Evolutionary conservation across 2,888 invertebrate species (phyloP).

Genomic region (Malacosoma neustria): DNA sequence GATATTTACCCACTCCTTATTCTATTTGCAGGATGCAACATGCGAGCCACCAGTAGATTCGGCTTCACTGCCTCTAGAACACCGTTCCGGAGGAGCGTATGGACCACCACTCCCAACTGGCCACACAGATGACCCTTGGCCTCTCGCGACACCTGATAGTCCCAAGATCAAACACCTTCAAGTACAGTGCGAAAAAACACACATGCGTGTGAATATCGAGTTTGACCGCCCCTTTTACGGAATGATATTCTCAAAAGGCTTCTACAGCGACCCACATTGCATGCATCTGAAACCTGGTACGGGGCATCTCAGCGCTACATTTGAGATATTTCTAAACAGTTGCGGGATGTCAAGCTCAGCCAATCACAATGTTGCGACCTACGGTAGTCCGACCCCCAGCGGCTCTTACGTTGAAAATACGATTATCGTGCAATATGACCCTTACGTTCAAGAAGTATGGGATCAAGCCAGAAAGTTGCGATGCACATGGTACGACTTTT

Average conservation of each 20-base stretch:
- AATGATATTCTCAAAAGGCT: constrained; percentile 96
- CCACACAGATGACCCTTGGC: constrained; percentile 90
- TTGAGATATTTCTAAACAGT: constrained; percentile 94
- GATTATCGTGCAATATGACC: constrained; percentile 95
- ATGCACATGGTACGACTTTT: constrained; percentile 97
- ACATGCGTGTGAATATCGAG: constrained; percentile 96
- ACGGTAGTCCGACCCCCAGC: constrained; percentile 91
- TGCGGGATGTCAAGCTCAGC: constrained; percentile 96
- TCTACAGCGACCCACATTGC: constrained; percentile 93
- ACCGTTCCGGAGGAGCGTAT: constrained; percentile 85
- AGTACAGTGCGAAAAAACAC: constrained; percentile 96
- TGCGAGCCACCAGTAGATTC: constrained; percentile 89
- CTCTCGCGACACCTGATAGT: constrained; percentile 89
- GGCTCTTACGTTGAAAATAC: constrained; percentile 96
- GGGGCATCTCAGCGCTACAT: constrained; percentile 92
- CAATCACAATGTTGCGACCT: constrained; percentile 88
- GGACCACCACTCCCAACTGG: constrained; percentile 78
- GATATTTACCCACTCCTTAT: constrained; percentile 3
- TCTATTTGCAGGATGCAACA: constrained; percentile 79
- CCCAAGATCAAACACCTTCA: constrained; percentile 95
- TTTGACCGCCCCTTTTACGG: constrained; percentile 96
- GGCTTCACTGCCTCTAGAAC: constrained; percentile 86
- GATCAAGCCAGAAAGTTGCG: constrained; percentile 94
- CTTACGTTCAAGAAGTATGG: constrained; percentile 96
- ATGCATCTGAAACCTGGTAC: constrained; percentile 94